phyloP scores from a whole-genome alignment of 2,797 vertebrate genomes.

The Clamator glandarius region DNA sequence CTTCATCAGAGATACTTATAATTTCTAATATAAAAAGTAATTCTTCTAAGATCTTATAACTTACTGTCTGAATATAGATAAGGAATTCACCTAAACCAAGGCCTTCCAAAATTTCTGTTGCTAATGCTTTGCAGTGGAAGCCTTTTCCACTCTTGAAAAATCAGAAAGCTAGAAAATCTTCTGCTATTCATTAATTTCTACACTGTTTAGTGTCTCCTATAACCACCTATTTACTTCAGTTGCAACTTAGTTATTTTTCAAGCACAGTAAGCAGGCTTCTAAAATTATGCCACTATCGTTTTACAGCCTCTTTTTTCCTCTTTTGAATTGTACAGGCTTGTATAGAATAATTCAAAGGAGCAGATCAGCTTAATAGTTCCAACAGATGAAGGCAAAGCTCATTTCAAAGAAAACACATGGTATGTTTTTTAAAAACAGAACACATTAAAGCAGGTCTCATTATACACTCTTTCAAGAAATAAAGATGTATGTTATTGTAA shows the following conservation, averaged over 20 bases:
- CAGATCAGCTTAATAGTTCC: constrained; percentile 2
- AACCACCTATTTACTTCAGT: not conserved
- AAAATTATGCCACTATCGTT: not conserved
- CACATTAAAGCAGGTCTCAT: constrained; percentile 63
- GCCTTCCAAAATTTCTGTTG: not conserved
- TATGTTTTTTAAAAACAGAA: constrained; percentile 66
- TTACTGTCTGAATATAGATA: not conserved
- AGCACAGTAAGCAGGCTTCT: not conserved
- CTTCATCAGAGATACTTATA: not conserved
- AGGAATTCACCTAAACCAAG: not conserved
- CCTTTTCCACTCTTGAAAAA: not conserved
- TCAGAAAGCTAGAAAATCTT: not conserved
- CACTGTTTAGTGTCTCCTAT: not conserved
- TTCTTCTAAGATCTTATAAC: not conserved
- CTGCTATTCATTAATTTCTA: not conserved
- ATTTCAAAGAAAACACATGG: constrained; percentile 73
- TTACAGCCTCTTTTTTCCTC: not conserved
- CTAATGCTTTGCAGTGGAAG: not conserved
- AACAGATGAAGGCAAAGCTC: constrained; percentile 47
- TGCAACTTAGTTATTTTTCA: not conserved
- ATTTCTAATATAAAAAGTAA: not conserved
- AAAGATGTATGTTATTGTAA: constrained; percentile 3
- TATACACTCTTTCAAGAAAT: constrained; percentile 47
- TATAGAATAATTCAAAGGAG: not conserved
- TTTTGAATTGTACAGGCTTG: not conserved